A percentile compares a stretch with the other conserved stretches of the same genome.
phyloP scores from a whole-genome alignment of 2,797 vertebrate genomes.

The Sebastes minor region DNA sequence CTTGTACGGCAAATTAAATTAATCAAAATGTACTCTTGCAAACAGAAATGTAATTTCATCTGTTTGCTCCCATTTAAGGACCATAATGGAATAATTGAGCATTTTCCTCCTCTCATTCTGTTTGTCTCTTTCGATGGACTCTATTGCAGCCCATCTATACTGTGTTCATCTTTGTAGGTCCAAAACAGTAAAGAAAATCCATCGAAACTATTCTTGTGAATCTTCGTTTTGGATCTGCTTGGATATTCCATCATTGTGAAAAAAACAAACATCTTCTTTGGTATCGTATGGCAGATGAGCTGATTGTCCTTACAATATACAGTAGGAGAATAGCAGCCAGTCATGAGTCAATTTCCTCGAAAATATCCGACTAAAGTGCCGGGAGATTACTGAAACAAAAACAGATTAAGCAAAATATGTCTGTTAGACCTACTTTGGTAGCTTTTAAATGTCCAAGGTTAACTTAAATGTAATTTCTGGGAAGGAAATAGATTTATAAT shows the following conservation, averaged over 20 bases:
- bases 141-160: not conserved
- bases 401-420: not conserved
- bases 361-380: not conserved
- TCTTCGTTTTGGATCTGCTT: not conserved
- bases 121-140: conserved; percentile 24
- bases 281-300: too few relatives aligned
- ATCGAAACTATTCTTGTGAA: not conserved
- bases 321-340: not conserved
- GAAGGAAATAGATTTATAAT: not conserved
- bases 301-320: not conserved
- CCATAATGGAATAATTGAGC: not conserved
- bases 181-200: conserved; percentile 14
- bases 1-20: conserved; percentile 19
- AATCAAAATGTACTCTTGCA: not conserved
- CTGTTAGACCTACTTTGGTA: not conserved
- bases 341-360: not conserved
- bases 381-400: not conserved
- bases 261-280: not conserved
- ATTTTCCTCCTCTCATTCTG: conserved; percentile 3
- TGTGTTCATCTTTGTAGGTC: conserved; percentile 3
- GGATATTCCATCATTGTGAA: conserved; percentile 7
- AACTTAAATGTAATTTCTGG: not conserved
- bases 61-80: conserved; percentile 5
- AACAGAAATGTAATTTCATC: not conserved
- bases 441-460: not conserved